Evolutionary conservation across 2,113 vertebrate species (phyloP), one percentile per base, ranked within the genome.

Genomic region (Ochotona princeps): DNA sequence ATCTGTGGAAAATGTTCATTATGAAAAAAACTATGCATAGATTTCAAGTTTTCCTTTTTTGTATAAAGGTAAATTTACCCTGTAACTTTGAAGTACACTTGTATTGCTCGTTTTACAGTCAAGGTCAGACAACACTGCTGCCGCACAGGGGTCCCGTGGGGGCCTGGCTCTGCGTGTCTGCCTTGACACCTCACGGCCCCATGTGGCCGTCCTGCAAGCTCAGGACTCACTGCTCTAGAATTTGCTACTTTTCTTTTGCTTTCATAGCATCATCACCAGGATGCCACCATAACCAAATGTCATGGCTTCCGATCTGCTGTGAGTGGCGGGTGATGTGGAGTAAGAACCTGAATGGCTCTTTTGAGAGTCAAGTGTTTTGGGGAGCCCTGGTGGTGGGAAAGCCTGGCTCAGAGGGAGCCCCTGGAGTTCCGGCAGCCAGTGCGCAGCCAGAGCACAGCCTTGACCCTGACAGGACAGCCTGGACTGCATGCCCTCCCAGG

Each of bases 391-490:
- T 30, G 2, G 30, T 18, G 10, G n/a, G 4, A 78, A 49, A 63
- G 57, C 63, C 30, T 10, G 21, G 74, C 7, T 8, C 7, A 49
- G 69, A 49, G 2, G 1, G 47, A 2, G 47, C 44, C 35, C 1
- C 7, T 9, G 0, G 23, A 54, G 23, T 0, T 21, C 28, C 9
- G 30, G 86, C 2, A 14, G 84, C 38, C 0, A 5, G 74, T 17
- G 8, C 0, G 8, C 79, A 23, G 5, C 75, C 2, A 25, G 18
- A 61, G 38, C 12, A 21, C 10, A 0, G 51, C n/a, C 15, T 17
- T 10, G 30, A 1, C 23, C 49, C 25, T 12, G 1, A 2, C 2
- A 17, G 0, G 21, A 54, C 30, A 12, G 8, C 15, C 0, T 0
- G 8, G 8, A 44, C 2, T 0, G 3, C 25, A 5, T 1, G 47